Base-by-base conservation (phyloP, 35 echinoderm and acorn worm species). In the Acanthaster planci region DNA sequence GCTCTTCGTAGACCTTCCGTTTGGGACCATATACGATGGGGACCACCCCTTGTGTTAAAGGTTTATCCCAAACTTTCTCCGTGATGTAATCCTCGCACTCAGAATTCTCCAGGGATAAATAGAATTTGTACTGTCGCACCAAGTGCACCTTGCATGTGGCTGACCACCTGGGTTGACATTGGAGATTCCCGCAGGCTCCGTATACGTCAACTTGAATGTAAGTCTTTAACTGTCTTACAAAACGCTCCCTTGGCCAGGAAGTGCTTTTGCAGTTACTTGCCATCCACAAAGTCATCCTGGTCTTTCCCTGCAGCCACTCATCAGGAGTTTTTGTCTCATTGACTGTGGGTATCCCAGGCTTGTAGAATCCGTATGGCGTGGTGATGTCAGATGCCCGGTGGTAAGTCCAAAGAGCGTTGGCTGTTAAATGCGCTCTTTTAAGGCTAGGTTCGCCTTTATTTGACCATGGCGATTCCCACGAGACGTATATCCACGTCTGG, bases 41-140 rank as follows among this genome's bases (percentile, higher is more conserved):
- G 19, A 59, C 56, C 1, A 59, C 27, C 19, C 18, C 56, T 18
- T 59, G 56, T n/a, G 5, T 18, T 2, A 59, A 26, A 18, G 8
- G 19, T n/a, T n/a, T n/a, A 59, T 59, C 27, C 56, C 56, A 59
- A 26, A 59, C 19, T 8, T 59, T 59, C 17, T 59, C 56, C 19
- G 56, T 59, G 56, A 59, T 59, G 56, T 59, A 59, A 26, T 59
- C 56, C 8, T 18, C 19, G 56, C 56, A 59, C 27, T 59, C 56
- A 18, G 56, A 59, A 59, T 59, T 59, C 17, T 59, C 56, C 19
- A 59, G 56, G 27, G 12, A 5, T 59, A 59, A 59, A 26, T 21
- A 59, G 56, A 59, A 59, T 26, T 59, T 59, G 56, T 59, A 59
- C n/a, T n/a, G n/a, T 26, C 56, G 19, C 56, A n/a, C 56, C 56